Conservation (phyloP, 2,888 invertebrate genomes). For the Himalopsyche tibetana region DNA sequence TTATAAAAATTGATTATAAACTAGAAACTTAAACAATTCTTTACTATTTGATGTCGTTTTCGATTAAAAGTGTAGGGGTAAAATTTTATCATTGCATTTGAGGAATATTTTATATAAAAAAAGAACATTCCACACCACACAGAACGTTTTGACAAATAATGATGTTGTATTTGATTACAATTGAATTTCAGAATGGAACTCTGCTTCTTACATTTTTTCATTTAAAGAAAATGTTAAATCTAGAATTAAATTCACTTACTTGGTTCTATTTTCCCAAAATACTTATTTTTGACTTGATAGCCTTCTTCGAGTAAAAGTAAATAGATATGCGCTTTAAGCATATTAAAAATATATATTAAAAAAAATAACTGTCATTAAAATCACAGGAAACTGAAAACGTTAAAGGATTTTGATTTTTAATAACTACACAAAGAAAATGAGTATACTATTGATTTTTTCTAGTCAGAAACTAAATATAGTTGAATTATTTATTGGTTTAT, state of each 20-base stretch:
- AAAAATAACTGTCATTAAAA: neutral
- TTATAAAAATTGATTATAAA: too few relatives aligned
- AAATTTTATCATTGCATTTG: too few relatives aligned
- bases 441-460: neutral
- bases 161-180: too few relatives aligned
- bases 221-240: neutral
- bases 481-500: too few relatives aligned
- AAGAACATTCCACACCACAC: too few relatives aligned
- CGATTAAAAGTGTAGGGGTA: too few relatives aligned
- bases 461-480: neutral
- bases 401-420: neutral
- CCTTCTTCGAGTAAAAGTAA: neutral
- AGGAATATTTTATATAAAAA: too few relatives aligned
- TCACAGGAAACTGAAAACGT: neutral
- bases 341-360: neutral
- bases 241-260: constrained; percentile 2
- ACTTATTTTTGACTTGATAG: neutral
- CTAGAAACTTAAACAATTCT: too few relatives aligned
- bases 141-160: too few relatives aligned
- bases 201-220: neutral
- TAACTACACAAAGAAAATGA: neutral
- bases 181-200: too few relatives aligned
- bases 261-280: neutral
- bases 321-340: neutral
- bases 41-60: too few relatives aligned